Evolutionary conservation across 2,888 invertebrate species (phyloP).

Genomic region (Stratiomys singularior): DNA sequence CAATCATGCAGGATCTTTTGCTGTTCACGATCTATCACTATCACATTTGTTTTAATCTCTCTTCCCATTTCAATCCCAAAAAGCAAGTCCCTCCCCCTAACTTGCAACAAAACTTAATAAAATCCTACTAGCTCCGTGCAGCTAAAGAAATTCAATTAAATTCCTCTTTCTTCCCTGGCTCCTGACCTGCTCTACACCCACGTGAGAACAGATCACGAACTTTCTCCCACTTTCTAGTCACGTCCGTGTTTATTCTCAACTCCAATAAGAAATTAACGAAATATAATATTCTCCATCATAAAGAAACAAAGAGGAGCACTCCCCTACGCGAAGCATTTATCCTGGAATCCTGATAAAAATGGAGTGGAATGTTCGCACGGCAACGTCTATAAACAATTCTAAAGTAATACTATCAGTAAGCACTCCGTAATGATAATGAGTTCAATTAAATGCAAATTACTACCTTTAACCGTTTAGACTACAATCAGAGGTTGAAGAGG

Average conservation of each 20-base stretch:
- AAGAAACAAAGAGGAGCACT: background rate
- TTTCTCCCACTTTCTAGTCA: background rate
- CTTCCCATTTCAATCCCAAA: too few relatives aligned
- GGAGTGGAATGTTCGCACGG: background rate
- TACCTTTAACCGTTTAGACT: background rate
- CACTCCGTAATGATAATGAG: constrained; percentile 36
- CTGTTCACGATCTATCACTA: too few relatives aligned
- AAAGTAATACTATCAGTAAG: background rate
- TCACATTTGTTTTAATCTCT: too few relatives aligned
- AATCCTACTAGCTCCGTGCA: too few relatives aligned
- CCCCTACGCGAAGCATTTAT: background rate
- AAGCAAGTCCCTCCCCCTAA: too few relatives aligned
- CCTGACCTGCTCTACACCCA: background rate
- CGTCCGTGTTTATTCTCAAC: background rate
- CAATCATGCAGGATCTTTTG: too few relatives aligned
- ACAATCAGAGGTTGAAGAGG: background rate
- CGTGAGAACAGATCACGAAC: background rate
- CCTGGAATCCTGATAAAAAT: background rate
- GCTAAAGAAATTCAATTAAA: too few relatives aligned
- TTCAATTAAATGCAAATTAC: constrained; percentile 46
- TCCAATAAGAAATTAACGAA: constrained; percentile 17
- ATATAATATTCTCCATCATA: constrained; percentile 4
- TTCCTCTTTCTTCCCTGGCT: too few relatives aligned
- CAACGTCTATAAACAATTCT: background rate
- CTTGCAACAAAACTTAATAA: too few relatives aligned